Percentiles rank a stretch among this genome's conserved stretches.
These are phyloP conservation scores for Drosophila yakuba DNA, from an alignment of 1,140 invertebrate species.

Conservation along the genomic window DNA sequence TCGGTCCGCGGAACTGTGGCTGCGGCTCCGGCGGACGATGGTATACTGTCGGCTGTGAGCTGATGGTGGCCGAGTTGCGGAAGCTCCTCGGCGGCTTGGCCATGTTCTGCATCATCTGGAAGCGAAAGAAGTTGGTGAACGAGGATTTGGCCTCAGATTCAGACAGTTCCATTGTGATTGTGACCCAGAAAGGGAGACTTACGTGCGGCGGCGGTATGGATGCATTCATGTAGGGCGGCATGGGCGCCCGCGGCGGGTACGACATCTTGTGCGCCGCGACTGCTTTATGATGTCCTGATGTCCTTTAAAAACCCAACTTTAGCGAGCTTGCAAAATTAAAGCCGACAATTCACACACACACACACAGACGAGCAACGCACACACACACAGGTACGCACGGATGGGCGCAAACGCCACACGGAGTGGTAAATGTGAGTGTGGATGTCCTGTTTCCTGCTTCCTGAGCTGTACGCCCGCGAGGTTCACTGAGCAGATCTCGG, in stretches of 20 bases:
- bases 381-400: constrained; percentile 40
- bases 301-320: constrained; percentile 29
- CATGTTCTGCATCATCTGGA: constrained; percentile 86
- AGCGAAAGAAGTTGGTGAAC: neutral
- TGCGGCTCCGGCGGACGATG: constrained; percentile 73
- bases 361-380: constrained; percentile 17
- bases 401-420: constrained; percentile 52
- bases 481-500: constrained; percentile 9
- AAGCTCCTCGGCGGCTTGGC: constrained; percentile 83
- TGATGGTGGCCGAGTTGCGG: constrained; percentile 84
- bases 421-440: constrained; percentile 53
- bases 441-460: constrained; percentile 2
- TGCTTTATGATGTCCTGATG: constrained; percentile 8
- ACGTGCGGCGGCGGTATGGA: constrained; percentile 85
- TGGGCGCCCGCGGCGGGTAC: constrained; percentile 85
- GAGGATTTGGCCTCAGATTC: neutral
- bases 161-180: neutral
- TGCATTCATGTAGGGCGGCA: constrained; percentile 87
- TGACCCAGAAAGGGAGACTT: constrained; percentile 27
- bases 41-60: constrained; percentile 82
- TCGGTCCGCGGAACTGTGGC: constrained; percentile 88
- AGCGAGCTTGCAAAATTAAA: constrained; percentile 62
- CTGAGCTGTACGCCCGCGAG: neutral
- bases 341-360: constrained; percentile 60
- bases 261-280: constrained; percentile 57